These are phyloP conservation scores for Aporophyla lueneburgensis DNA, from an alignment of 2,888 invertebrate genomes.

Conservation along the genomic window DNA sequence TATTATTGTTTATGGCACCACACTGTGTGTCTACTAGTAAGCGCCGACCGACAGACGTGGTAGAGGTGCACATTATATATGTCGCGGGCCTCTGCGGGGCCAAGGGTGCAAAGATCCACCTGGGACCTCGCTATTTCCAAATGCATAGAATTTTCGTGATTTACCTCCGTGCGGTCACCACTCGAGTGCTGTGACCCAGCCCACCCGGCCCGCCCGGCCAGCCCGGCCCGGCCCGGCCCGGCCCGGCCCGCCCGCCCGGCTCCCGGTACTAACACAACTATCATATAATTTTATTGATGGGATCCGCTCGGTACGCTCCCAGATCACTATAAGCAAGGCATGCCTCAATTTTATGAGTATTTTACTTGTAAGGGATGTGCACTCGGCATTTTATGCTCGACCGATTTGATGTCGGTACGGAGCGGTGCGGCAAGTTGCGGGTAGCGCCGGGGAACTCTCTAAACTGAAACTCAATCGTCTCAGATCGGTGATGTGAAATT, in stretches of 20 bases:
- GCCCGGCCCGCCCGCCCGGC: not conserved
- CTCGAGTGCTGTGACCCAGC: not conserved
- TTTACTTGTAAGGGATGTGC: slow-evolving; percentile 19
- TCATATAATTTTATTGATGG: slow-evolving; percentile 30
- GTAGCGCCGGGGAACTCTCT: not conserved
- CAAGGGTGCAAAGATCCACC: slow-evolving; percentile 23
- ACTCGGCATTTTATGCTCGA: not conserved
- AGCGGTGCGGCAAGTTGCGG: not conserved
- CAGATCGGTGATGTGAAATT: slow-evolving; percentile 11
- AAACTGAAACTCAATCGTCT: no score
- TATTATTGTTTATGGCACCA: no score
- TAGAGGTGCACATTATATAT: slow-evolving; percentile 28
- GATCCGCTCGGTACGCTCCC: not conserved
- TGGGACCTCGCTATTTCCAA: slow-evolving; percentile 33
- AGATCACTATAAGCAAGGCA: slow-evolving; percentile 19
- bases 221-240: no score
- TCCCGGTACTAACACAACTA: slow-evolving; percentile 1
- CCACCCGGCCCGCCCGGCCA: not conserved
- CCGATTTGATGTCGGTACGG: not conserved
- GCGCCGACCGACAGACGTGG: not conserved
- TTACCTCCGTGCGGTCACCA: not conserved
- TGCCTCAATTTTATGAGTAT: slow-evolving; percentile 18
- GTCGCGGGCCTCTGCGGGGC: not conserved
- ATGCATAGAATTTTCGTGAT: slow-evolving; percentile 46
- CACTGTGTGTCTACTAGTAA: not conserved